These are phyloP conservation scores for Harpegnathos saltator DNA, from an alignment of 1,140 invertebrate species.

Conservation along the genomic window DNA sequence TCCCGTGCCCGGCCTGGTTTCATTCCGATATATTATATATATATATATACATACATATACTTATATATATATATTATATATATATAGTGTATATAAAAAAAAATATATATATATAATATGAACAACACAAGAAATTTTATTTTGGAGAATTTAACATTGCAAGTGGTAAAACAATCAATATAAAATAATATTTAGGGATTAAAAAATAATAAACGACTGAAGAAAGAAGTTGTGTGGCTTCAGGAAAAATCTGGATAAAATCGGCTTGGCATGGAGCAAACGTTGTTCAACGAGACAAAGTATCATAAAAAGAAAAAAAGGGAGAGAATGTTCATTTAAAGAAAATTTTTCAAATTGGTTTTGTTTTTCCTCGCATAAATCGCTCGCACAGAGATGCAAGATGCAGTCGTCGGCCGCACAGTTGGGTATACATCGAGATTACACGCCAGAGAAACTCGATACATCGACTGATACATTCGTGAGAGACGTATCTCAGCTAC, in stretches of 20 bases:
- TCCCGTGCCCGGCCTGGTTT: conserved; percentile 64
- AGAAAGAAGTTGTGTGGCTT: no score
- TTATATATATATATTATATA: no score
- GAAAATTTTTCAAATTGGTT: not conserved
- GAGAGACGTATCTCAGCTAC: conserved; percentile 55
- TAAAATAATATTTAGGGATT: no score
- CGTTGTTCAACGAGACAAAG: not conserved
- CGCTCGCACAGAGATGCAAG: not conserved
- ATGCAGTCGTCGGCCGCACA: not conserved
- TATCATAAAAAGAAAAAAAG: not conserved
- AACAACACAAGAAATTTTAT: no score
- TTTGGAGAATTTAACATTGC: no score
- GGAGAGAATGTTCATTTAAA: not conserved
- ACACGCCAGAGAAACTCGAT: conserved; percentile 48
- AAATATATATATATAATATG: no score
- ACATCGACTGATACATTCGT: conserved; percentile 22
- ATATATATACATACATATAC: no score
- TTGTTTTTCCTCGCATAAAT: not conserved
- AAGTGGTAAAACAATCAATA: no score
- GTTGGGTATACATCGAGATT: conserved; percentile 53
- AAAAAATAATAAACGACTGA: no score
- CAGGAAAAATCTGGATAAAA: no score
- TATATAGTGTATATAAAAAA: no score
- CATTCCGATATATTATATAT: conserved; percentile 59
- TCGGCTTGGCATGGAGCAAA: no score